These are phyloP conservation scores for Papilio helenus DNA, from an alignment of 1,140 invertebrate species.

Conservation along the genomic window DNA sequence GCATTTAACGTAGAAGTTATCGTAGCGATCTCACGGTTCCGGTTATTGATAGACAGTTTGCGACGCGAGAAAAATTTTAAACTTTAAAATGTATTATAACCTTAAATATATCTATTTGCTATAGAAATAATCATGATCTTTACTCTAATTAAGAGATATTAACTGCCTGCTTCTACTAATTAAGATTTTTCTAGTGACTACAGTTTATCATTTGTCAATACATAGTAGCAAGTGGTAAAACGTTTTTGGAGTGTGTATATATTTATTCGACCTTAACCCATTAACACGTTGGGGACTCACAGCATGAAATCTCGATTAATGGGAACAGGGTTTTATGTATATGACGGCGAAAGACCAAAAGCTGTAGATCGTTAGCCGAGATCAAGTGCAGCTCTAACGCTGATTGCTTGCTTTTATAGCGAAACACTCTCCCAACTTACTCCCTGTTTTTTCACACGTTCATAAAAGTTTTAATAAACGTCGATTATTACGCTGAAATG, in stretches of 20 bases:
- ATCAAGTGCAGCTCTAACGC: slow-evolving; percentile 59
- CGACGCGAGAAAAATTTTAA: background rate
- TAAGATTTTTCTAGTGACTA: background rate
- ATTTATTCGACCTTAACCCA: slow-evolving; percentile 4
- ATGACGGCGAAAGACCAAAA: slow-evolving; percentile 47
- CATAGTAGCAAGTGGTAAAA: background rate
- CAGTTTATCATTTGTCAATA: no score
- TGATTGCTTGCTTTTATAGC: slow-evolving; percentile 59
- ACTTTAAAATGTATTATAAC: background rate
- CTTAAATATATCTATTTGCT: background rate
- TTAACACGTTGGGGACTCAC: slow-evolving; percentile 35
- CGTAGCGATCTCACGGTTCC: slow-evolving; percentile 32
- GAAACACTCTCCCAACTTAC: slow-evolving; percentile 27
- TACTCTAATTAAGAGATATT: no score
- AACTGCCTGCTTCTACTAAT: no score
- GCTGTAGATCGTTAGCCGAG: slow-evolving; percentile 56
- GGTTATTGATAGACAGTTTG: slow-evolving; percentile 37
- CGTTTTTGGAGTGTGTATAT: background rate
- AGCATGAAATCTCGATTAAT: slow-evolving; percentile 53
- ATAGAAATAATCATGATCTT: background rate
- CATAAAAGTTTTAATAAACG: slow-evolving; percentile 32
- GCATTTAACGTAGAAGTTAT: slow-evolving; percentile 34
- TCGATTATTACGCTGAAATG: background rate
- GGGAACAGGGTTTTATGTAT: slow-evolving; percentile 59
- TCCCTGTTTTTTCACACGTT: slow-evolving; percentile 39